Base-by-base conservation (phyloP, 2,888 invertebrate species). In the Apamea monoglypha region DNA sequence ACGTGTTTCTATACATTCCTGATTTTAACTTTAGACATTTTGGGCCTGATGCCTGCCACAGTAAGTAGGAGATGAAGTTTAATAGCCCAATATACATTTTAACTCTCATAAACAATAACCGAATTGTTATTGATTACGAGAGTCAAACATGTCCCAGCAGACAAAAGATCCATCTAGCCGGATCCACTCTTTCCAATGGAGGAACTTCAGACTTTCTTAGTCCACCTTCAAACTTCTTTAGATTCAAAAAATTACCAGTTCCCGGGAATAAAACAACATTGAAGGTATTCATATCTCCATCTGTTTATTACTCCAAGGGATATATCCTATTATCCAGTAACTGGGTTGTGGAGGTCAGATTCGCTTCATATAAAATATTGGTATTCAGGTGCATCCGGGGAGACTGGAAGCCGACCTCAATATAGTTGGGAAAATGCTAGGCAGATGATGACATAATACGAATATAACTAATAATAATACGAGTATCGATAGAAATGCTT, bases 391-490 rank as follows among this genome's bases (percentile, higher is more conserved):
- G 47, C 14, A 47, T 47, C 47, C 47, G 14, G 47, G 47, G 47
- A 47, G 47, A 47, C 14, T 14, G 47, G 47, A 47, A 47, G 47
- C 47, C 47, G 2, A 47, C 47, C 14, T 14, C 47, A 47, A 47
- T 1, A 14, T 47, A 47, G 12, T 47, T 47, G 47, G 14, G 47
- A 47, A 47, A 14, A 47, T 14, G 14, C 14, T 47, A 47, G 40
- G 14, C 47, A 47, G 47, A 2, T 14, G 14, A 14, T 47, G 47
- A 47, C 36, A 14, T 40, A 66, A 25, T 25, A 61, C 10, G 32
- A 32, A 32, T 44, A 10, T 70, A 44, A 44, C 21, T 64, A 56
- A 74, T 44, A 71, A 82, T 50, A 69, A 64, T 64, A 59, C 8
- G 4, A 40, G 29, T 47, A 18, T 53, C 29, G 29, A 64, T 72